Conservation (phyloP, 2,888 invertebrate genomes). For the Ischnura elegans region DNA sequence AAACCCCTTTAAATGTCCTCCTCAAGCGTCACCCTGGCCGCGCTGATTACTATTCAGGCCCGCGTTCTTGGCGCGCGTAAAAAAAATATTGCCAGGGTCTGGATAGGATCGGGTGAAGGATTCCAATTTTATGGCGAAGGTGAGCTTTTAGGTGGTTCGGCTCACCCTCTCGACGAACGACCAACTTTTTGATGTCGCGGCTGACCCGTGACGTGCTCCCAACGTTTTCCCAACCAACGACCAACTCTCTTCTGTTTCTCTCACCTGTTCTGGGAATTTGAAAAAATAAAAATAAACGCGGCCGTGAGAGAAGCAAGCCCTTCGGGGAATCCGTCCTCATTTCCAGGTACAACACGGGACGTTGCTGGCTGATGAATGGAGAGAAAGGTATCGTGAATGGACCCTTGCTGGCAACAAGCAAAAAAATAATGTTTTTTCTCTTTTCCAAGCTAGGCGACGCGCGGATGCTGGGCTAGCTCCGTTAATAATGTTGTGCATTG, state of each 20-base stretch:
- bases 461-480: no score
- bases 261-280: neutral
- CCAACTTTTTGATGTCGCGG: neutral
- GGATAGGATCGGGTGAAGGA: neutral
- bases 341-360: neutral
- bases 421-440: neutral
- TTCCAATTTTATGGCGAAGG: neutral
- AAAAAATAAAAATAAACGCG: neutral
- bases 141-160: neutral
- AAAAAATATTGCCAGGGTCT: neutral
- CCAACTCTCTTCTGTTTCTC: neutral
- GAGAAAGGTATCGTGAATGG: neutral
- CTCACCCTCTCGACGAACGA: neutral
- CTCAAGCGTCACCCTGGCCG: neutral
- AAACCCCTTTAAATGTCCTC: neutral
- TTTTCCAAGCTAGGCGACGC: no score
- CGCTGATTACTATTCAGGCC: neutral
- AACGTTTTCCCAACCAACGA: neutral
- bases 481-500: no score
- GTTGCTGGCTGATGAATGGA: neutral
- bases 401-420: no score
- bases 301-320: neutral
- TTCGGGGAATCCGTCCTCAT: neutral
- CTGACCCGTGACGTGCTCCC: neutral
- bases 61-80: neutral